Base-by-base conservation (phyloP, 2,888 invertebrate genomes). In the Stenotaenia linearis region DNA sequence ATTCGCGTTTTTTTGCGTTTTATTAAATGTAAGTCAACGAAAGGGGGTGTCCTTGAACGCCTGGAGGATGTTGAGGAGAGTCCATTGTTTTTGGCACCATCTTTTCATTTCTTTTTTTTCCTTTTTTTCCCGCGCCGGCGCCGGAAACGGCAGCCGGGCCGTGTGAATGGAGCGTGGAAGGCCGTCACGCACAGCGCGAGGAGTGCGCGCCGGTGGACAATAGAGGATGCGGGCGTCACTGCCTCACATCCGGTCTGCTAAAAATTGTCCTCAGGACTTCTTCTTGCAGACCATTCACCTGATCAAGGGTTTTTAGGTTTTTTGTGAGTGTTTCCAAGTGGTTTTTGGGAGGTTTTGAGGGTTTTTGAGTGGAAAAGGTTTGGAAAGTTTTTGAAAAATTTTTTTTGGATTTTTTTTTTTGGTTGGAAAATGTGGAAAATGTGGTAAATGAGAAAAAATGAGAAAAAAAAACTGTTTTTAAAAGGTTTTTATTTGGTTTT, bases 121-220 rank as follows among this genome's bases (percentile, higher is more conserved):
- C 6, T 28, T 69, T 28, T 69, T 69, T 69, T 69, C 69, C 69
- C 69, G 69, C 69, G 69, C 69, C 9, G 25, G 69, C 69, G 69
- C 69, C 69, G 69, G 69, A 69, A 69, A 69, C 69, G 25, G 69
- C 69, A 69, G 69, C 69, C 69, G 69, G 69, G 69, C 69, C 69
- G 69, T 69, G 69, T 69, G 69, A 69, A 69, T 69, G 69, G 69
- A 69, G 69, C 69, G 69, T 69, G 69, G 69, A 69, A 69, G 69
- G 69, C 69, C 69, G 69, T 69, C 69, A 69, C 69, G 69, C 69
- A 69, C 69, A 69, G 69, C 69, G 69, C 69, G 69, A 69, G 69
- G 69, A 69, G 69, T 69, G 69, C 69, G 69, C 69, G 69, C 69
- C 69, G 69, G 69, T 69, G 69, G 69, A 69, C 69, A 69, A 69